Evolutionary conservation across 2,797 vertebrate genomes (phyloP).

Genomic region (Sciaenops ocellatus): DNA sequence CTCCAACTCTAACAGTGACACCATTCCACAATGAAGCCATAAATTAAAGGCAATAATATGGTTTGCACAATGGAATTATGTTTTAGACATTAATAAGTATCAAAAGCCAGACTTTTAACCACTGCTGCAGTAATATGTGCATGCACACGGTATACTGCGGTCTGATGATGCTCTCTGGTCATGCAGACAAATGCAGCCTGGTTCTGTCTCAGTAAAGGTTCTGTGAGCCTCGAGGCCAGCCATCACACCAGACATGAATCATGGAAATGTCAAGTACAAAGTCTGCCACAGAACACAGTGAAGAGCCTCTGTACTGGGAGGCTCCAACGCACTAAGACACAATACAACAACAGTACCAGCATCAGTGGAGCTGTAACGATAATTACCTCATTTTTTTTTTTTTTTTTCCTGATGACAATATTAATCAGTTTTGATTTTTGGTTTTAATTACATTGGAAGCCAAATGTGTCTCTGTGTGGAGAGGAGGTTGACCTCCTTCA

Average conservation of each 20-base stretch:
- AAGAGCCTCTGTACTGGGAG: slow-evolving; percentile 46
- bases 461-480: background rate
- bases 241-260: slow-evolving; percentile 83
- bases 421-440: background rate
- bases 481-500: background rate
- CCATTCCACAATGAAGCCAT: slow-evolving; percentile 13
- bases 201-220: slow-evolving; percentile 80
- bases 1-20: slow-evolving; percentile 26
- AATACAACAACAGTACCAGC: background rate
- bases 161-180: slow-evolving; percentile 53
- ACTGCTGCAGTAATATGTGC: background rate
- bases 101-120: slow-evolving; percentile 11
- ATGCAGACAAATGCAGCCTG: slow-evolving; percentile 55
- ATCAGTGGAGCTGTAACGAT: background rate
- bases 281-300: slow-evolving; percentile 71
- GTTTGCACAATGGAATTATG: slow-evolving; percentile 2
- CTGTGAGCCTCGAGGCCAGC: slow-evolving; percentile 79
- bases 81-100: slow-evolving; percentile 31
- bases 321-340: slow-evolving; percentile 17
- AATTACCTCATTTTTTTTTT: background rate
- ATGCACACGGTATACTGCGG: background rate
- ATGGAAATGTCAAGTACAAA: slow-evolving; percentile 85
- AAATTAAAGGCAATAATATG: slow-evolving; percentile 13
- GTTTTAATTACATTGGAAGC: background rate
- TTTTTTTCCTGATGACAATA: background rate